Evolutionary conservation across 2,888 invertebrate genomes (phyloP), one percentile per base, ranked within the genome.

Genomic region (Microctonus aethiopoides): DNA sequence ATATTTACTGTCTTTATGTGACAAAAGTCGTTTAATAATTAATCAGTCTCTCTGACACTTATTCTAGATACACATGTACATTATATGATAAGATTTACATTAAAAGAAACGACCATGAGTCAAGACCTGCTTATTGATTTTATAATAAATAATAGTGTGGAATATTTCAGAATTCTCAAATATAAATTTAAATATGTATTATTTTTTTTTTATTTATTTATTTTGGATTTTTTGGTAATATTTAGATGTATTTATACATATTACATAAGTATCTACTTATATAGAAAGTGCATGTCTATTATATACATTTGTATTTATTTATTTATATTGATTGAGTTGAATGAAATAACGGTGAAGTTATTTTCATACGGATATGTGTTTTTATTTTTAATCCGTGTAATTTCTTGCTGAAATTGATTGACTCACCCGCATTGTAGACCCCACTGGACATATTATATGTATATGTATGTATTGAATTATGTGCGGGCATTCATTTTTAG

Each of bases 11-110:
- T 61, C 29, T 22, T 34, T 60, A 61, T 70, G 24, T 61, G 39
- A 67, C 32, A 66, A 66, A 62, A 54, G 60, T 66, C 70, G 34
- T 39, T 66, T 67, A 70, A 70, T 70, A 56, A 66, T 62, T 70
- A 66, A 70, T 66, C 66, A 52, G 36, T 46, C 56, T 16, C 32
- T 56, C 24, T 54, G 39, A 46, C 57, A 41, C 9, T 56, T 57
- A n/a, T n/a, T n/a, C n/a, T n/a, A n/a, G n/a, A n/a, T n/a, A n/a
- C n/a, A n/a, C n/a, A n/a, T n/a, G n/a, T 56, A 26, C 16, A 41
- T 24, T n/a, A 5, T 16, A 10, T 13, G 66, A 66, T 66, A 66
- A 66, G 66, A 66, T 46, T 66, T 41, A 29, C 54, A 65, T 46
- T 16, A 16, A 20, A 46, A 46, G 46, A 5, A 20, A 46, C 46